These are phyloP conservation scores for Gopherus evgoodei DNA, from an alignment of 2,113 vertebrate species.

Conservation along the genomic window DNA sequence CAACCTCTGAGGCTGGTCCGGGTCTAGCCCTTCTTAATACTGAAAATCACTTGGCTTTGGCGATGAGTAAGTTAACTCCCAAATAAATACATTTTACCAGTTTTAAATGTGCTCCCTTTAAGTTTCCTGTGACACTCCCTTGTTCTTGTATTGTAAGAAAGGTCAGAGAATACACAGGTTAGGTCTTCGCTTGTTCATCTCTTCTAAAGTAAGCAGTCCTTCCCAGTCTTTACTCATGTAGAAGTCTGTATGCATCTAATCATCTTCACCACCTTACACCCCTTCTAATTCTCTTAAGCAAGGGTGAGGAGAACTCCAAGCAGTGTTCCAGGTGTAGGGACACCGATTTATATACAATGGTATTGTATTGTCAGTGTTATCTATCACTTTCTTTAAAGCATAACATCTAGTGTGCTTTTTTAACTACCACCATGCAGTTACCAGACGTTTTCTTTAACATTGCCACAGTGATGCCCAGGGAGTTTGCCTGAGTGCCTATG, in stretches of 20 bases:
- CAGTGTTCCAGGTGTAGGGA: not conserved
- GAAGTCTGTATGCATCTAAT: fast-evolving
- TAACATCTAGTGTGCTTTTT: not conserved
- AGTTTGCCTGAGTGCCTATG: not conserved
- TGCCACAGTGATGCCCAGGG: not conserved
- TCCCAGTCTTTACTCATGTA: not conserved
- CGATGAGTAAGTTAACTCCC: no score
- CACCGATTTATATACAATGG: fast-evolving
- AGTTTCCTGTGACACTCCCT: not conserved
- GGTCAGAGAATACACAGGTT: not conserved
- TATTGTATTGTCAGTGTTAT: not conserved
- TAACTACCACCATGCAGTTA: not conserved
- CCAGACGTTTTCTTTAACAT: not conserved
- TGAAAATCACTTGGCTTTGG: no score
- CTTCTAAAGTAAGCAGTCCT: not conserved
- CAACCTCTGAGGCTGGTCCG: no score
- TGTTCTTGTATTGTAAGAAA: not conserved
- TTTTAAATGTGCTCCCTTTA: not conserved
- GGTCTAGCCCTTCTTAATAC: no score
- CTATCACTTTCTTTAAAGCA: not conserved
- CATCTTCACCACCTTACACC: not conserved
- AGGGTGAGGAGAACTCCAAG: fast-evolving
- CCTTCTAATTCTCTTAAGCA: not conserved
- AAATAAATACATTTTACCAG: not conserved
- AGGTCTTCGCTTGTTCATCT: not conserved